These are phyloP conservation scores for Sterrhoptilus dennistouni DNA, from an alignment of 2,113 vertebrate species.

Conservation along the genomic window DNA sequence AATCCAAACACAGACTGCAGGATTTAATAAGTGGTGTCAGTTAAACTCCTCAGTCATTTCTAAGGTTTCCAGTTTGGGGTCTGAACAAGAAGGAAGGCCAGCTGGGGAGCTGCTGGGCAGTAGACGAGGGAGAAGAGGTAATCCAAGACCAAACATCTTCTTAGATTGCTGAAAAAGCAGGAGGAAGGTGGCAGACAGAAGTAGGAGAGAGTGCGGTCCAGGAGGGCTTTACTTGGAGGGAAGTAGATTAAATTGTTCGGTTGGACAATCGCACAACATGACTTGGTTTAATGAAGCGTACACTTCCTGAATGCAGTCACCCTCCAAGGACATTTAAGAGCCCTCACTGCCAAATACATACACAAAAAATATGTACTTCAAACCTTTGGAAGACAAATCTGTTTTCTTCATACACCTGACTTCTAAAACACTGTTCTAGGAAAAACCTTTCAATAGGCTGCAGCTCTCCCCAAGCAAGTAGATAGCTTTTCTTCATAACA, in stretches of 20 bases:
- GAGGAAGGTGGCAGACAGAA: not conserved
- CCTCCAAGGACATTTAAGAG: not conserved
- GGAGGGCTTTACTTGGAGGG: not conserved
- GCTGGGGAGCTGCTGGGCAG: not conserved
- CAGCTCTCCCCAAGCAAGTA: not conserved
- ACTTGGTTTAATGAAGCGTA: not conserved
- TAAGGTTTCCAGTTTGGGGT: not conserved
- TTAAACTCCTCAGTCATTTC: not conserved
- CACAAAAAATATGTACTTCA: not conserved
- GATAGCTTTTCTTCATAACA: not conserved
- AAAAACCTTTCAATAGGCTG: not conserved
- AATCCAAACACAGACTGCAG: not conserved
- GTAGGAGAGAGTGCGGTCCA: not conserved
- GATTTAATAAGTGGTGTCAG: not conserved
- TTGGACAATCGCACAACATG: not conserved
- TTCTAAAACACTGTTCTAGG: not conserved
- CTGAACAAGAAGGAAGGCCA: not conserved
- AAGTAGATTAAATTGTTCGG: not conserved
- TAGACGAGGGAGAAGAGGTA: not conserved
- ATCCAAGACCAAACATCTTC: not conserved
- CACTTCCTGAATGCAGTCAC: not conserved
- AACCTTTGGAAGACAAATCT: not conserved
- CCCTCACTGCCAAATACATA: not conserved
- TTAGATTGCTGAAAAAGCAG: not conserved
- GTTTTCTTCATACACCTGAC: not conserved